A percentile compares a stretch with the other conserved stretches of the same genome.
Evolutionary conservation across 64 coral and sea anemone species (phyloP).

Genomic region (Pocillopora verrucosa): DNA sequence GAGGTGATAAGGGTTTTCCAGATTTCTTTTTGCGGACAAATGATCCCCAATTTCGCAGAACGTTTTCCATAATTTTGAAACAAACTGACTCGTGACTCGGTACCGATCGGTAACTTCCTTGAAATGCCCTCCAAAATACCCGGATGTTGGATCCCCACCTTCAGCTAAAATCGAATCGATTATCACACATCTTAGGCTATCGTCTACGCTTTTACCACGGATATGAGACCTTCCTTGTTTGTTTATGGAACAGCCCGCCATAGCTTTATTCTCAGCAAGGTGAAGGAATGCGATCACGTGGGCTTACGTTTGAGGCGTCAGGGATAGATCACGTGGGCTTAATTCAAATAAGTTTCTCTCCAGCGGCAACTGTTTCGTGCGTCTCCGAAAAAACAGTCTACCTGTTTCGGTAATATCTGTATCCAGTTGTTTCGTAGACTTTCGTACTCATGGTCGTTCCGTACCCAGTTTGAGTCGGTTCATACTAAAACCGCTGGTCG

Average conservation of each 20-base stretch:
- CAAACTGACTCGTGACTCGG: too few species aligned
- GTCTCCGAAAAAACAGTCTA: conserved; percentile 26
- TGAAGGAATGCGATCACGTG: conserved; percentile 20
- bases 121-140: too few species aligned
- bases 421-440: too few species aligned
- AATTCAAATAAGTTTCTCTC: neutral
- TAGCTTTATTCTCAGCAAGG: neutral
- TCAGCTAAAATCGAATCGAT: neutral
- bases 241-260: conserved; percentile 7
- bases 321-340: neutral
- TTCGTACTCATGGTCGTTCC: too few species aligned
- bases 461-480: too few species aligned
- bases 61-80: too few species aligned
- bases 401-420: conserved; percentile 28
- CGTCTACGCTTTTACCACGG: neutral
- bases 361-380: conserved; percentile 7
- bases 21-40: too few species aligned
- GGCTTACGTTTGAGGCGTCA: conserved; percentile 11
- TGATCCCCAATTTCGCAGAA: too few species aligned
- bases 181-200: neutral
- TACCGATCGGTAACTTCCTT: too few species aligned
- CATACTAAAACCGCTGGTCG: too few species aligned
- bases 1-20: too few species aligned
- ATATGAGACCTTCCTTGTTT: neutral
- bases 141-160: too few species aligned